A percentile compares a stretch with the other conserved stretches of the same genome.
Evolutionary conservation across 2,888 invertebrate genomes (phyloP).

Genomic region (Muschampia plurimacula): DNA sequence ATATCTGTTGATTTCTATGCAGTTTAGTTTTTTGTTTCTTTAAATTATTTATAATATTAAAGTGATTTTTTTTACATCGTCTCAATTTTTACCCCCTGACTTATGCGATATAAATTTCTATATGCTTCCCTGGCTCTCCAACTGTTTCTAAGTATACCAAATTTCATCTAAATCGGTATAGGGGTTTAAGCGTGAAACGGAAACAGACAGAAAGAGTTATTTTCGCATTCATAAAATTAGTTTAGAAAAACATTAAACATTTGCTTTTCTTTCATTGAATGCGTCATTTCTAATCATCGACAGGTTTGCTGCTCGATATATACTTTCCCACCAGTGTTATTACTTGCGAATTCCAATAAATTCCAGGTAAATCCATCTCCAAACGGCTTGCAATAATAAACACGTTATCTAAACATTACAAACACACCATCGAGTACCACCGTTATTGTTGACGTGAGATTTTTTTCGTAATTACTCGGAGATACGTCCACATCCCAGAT

Average conservation of each 20-base stretch:
- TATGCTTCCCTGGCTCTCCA: too few relatives aligned
- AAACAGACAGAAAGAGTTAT: too few relatives aligned
- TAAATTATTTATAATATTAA: too few relatives aligned
- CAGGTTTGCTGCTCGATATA: slow-evolving; percentile 53
- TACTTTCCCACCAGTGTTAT: slow-evolving; percentile 74
- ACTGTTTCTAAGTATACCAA: too few relatives aligned
- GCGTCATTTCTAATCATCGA: slow-evolving; percentile 45
- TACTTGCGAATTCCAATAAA: slow-evolving; percentile 70
- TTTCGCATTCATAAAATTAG: too few relatives aligned
- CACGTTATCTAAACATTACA: slow-evolving; percentile 64
- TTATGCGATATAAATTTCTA: too few relatives aligned
- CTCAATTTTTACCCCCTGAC: too few relatives aligned
- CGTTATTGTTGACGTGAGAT: slow-evolving; percentile 61
- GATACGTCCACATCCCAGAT: slow-evolving; percentile 63
- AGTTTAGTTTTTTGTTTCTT: too few relatives aligned
- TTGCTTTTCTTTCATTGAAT: slow-evolving; percentile 54
- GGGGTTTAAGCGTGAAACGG: too few relatives aligned
- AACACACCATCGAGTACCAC: slow-evolving; percentile 50
- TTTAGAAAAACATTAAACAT: slow-evolving; percentile 49
- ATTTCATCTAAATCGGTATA: too few relatives aligned
- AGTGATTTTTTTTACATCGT: too few relatives aligned
- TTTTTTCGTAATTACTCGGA: slow-evolving; percentile 65
- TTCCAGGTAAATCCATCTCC: slow-evolving; percentile 67
- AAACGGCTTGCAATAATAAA: slow-evolving; percentile 68
- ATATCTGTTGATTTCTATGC: too few relatives aligned